phyloP scores from a whole-genome alignment of 2,888 invertebrate genomes.

The Lysandra bellargus region DNA sequence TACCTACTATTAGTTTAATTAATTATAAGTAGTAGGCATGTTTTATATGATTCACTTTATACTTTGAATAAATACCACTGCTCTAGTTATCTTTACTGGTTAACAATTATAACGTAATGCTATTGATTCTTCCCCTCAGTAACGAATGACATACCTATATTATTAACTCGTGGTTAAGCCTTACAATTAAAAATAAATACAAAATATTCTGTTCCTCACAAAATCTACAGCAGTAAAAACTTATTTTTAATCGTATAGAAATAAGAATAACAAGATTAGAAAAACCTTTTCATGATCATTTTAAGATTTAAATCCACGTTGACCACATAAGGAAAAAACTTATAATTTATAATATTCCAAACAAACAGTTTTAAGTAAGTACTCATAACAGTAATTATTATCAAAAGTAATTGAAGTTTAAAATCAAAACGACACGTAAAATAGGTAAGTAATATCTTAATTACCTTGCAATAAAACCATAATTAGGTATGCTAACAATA shows the following conservation, averaged over 20 bases:
- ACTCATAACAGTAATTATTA: constrained; percentile 12
- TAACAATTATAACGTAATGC: not conserved
- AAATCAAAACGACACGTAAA: not conserved
- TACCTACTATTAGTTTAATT: constrained; percentile 8
- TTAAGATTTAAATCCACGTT: not conserved
- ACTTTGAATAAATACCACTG: not conserved
- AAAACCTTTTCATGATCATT: not conserved
- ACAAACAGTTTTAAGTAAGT: too few relatives aligned
- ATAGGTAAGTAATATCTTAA: not conserved
- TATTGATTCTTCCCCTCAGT: not conserved
- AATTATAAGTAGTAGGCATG: not conserved
- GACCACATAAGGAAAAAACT: constrained; percentile 8
- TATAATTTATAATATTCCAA: not conserved
- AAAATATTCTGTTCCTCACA: not conserved
- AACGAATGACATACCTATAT: not conserved
- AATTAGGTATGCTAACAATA: not conserved
- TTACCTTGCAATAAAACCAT: not conserved
- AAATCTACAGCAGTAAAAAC: not conserved
- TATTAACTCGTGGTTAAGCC: not conserved
- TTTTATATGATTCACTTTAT: not conserved
- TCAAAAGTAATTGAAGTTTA: not conserved
- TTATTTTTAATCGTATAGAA: not conserved
- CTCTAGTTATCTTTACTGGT: not conserved
- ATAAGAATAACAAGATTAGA: not conserved
- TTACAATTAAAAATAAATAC: not conserved